Evolutionary conservation across 2,797 vertebrate species (phyloP), one percentile per base, ranked within the genome.

Genomic region (Borostomias antarcticus): DNA sequence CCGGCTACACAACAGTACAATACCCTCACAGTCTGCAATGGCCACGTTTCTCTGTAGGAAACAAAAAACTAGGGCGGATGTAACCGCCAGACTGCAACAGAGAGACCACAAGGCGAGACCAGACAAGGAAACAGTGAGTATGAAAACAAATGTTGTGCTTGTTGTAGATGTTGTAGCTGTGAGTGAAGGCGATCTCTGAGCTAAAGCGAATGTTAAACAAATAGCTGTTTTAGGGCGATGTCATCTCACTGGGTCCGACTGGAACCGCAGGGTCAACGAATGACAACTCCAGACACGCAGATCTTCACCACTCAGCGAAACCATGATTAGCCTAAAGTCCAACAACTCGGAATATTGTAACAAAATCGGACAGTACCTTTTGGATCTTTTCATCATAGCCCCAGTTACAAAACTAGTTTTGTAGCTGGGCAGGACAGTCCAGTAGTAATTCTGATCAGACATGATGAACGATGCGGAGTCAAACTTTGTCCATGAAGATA

Each of bases 371-470:
- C 86, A n/a, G n/a, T 91, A 92, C 91, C 91, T 77, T 76, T 89
- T 92, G 0, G 90, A 81, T 69, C 91, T 79, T 70, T 90, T 92
- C 86, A 92, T 89, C 87, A 90, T 90, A 50, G 87, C 90, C 64
- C 91, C 91, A 3, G 89, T 88, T 61, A 92, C 89, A 77, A 92
- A 91, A 80, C 87, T 91, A 69, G 88, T 91, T 85, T 92, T 92
- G 83, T 92, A 91, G 86, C 91, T 92, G 60, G 91, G 90, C 79
- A 91, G 63, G 66, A 92, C 89, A 57, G 91, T 92, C 91, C 91
- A 92, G n/a, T 92, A 92, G 75, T 91, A 90, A 79, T 88, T 91
- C 37, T 89, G 91, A 82, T 92, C 91, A 25, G 89, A 89, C 91
- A 92, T 92, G 82, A 58, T 61, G 66, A 63, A 37, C 4, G 76